Percentiles rank a stretch among this genome's conserved stretches.
These are phyloP conservation scores for Acanthopagrus latus DNA, from an alignment of 2,797 vertebrate species.

Conservation along the genomic window DNA sequence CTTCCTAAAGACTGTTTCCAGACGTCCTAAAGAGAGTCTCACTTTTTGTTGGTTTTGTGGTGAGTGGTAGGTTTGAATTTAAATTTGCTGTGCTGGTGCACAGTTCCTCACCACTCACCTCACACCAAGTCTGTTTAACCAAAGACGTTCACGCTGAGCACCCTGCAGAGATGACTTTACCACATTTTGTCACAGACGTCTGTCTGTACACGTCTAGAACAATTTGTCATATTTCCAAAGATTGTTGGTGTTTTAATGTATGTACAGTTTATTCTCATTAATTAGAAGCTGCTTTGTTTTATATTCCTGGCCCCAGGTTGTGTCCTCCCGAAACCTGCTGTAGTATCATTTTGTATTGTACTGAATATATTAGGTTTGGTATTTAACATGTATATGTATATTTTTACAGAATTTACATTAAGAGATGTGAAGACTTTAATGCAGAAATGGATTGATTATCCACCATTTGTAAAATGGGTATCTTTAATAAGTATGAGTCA, in stretches of 20 bases:
- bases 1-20: constrained; percentile 5
- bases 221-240: constrained; percentile 28
- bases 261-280: constrained; percentile 48
- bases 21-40: not conserved
- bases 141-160: constrained; percentile 46
- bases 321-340: constrained; percentile 23
- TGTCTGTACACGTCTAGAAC: constrained; percentile 17
- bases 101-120: constrained; percentile 7
- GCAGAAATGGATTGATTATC: constrained; percentile 10
- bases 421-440: constrained; percentile 24
- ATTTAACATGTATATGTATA: constrained; percentile 33
- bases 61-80: constrained; percentile 15
- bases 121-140: constrained; percentile 31
- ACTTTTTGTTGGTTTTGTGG: constrained; percentile 4
- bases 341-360: constrained; percentile 29
- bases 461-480: not conserved
- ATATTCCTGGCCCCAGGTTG: constrained; percentile 1
- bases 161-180: constrained; percentile 9
- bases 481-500: not conserved
- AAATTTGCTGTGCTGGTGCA: not conserved
- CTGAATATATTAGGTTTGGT: constrained; percentile 33
- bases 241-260: constrained; percentile 17
- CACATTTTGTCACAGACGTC: constrained; percentile 11
- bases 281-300: constrained; percentile 60
- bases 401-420: constrained; percentile 32